Percentiles rank a stretch among this genome's conserved stretches.
Evolutionary conservation across 2,797 vertebrate genomes (phyloP).

Genomic region (Myotis pilosus): DNA sequence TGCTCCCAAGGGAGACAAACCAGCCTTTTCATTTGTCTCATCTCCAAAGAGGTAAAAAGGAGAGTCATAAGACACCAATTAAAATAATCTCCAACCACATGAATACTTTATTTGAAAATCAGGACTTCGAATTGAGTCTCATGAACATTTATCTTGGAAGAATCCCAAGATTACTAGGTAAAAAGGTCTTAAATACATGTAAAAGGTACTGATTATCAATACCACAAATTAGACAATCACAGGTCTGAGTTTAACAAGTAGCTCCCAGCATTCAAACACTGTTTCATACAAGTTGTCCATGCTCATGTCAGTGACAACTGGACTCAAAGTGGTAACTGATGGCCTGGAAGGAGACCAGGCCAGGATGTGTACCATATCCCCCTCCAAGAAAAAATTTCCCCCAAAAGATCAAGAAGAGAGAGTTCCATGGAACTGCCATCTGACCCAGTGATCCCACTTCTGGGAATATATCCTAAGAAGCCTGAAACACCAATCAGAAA

Average conservation of each 20-base stretch:
- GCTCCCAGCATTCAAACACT: not conserved
- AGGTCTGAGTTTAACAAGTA: not conserved
- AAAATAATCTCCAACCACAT: not conserved
- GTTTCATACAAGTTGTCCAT: not conserved
- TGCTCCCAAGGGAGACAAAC: not conserved
- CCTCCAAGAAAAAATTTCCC: not conserved
- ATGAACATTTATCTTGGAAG: not conserved
- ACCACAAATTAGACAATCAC: not conserved
- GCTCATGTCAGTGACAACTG: not conserved
- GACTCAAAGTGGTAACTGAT: not conserved
- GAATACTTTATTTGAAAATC: constrained; percentile 22
- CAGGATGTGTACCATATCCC: not conserved
- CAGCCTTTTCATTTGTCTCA: not conserved
- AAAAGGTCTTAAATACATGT: not conserved
- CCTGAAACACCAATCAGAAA: too few species aligned
- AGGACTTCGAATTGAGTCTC: not conserved
- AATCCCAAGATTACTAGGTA: not conserved
- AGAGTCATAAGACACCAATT: not conserved
- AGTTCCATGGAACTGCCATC: not conserved
- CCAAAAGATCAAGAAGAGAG: not conserved
- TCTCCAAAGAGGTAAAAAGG: constrained; percentile 24
- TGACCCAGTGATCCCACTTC: too few species aligned
- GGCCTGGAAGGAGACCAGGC: not conserved
- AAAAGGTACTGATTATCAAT: not conserved
- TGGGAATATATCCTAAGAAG: too few species aligned